These are phyloP conservation scores for Drosophila affinis DNA, from an alignment of 2,888 invertebrate species.

Conservation along the genomic window DNA sequence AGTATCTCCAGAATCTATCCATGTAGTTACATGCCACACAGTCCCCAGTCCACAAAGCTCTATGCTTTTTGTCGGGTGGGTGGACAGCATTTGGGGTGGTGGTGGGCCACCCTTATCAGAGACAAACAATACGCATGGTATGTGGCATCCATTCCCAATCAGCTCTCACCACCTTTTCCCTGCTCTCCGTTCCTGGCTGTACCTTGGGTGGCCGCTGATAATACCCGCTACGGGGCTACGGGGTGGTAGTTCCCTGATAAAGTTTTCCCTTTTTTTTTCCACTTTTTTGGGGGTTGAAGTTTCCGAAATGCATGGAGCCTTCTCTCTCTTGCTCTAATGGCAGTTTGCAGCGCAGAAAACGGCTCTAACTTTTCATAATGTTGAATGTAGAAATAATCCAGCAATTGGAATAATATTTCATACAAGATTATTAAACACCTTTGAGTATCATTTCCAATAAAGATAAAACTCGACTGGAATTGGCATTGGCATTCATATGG, in stretches of 20 bases:
- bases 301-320: slow-evolving; percentile 21
- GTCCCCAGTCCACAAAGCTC: slow-evolving; percentile 8
- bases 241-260: slow-evolving; percentile 40
- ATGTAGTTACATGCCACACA: neutral
- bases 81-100: slow-evolving; percentile 2
- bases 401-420: neutral
- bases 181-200: slow-evolving; percentile 7
- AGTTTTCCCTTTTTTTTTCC: slow-evolving; percentile 20
- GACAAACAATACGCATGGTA: neutral
- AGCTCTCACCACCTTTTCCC: slow-evolving; percentile 30
- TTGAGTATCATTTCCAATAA: neutral
- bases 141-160: slow-evolving; percentile 17
- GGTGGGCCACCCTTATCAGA: slow-evolving; percentile 26
- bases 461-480: too few species aligned
- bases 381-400: neutral
- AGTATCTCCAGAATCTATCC: slow-evolving; percentile 57
- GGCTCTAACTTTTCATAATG: neutral
- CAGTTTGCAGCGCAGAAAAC: neutral
- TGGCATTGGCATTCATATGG: neutral
- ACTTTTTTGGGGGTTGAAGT: slow-evolving; percentile 36
- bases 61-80: slow-evolving; percentile 6
- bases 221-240: slow-evolving; percentile 10
- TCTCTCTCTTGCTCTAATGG: slow-evolving; percentile 7
- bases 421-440: neutral
- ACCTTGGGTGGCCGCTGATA: slow-evolving; percentile 24